Base-by-base conservation (phyloP, 2,888 invertebrate genomes). In the Xanthostigma xanthostigma region DNA sequence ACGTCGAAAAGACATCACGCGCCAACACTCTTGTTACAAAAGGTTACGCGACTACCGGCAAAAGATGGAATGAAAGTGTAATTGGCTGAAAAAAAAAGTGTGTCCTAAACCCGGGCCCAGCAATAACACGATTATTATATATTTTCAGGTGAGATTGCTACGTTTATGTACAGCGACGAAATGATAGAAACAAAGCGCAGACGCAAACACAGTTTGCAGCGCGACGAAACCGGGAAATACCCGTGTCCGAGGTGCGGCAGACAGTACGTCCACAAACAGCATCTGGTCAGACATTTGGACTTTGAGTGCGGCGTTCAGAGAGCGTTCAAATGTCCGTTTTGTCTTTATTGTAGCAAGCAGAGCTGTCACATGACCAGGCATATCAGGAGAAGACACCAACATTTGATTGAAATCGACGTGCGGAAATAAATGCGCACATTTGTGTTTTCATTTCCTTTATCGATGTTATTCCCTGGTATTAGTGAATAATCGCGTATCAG, bases 271-370 rank as follows among this genome's bases (percentile, higher is more conserved):
- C 42, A 42, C 33, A 59, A 60, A 44, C 59, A 61, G 4, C 61
- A 62, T 53, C 53, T 65, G 43, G 56, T 58, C 8, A 52, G 63
- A 17, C 65, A 64, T 54, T 55, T 63, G 27, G 62, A 59, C 49
- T 64, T 58, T 50, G 63, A 62, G 49, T 64, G 64, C 50, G 63
- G 62, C 5, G 59, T 60, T 8, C 59, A 59, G 48, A 59, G 59
- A 17, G 55, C 53, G 45, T 61, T 59, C 44, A 33, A 62, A 38
- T 74, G 74, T 55, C 63, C 66, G 0, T 54, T 68, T 46, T 74
- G 74, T 53, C 60, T 65, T 34, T 67, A 66, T 53, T 62, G 61
- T 48, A 66, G 66, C 13, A 63, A 64, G 14, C 64, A 64, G 51
- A 63, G 62, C 55, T 61, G 60, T 43, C 64, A 64, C 48, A 50